phyloP scores from a whole-genome alignment of 2,888 invertebrate genomes.

The Drosophila anomelani region DNA sequence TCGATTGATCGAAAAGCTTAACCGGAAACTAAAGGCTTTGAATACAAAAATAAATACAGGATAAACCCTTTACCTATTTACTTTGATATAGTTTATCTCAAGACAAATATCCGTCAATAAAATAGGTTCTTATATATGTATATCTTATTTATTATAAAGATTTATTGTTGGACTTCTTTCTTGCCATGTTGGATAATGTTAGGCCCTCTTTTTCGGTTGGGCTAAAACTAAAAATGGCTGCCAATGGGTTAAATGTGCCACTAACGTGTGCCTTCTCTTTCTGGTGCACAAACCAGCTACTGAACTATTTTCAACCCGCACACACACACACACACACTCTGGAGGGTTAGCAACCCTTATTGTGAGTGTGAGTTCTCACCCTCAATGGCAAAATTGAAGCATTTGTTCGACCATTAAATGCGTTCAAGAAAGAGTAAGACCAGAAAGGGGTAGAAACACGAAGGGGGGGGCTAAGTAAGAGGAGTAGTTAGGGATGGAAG shows the following conservation, averaged over 20 bases:
- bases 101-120: not conserved
- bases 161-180: not conserved
- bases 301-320: slow-evolving; percentile 49
- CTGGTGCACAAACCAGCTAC: not conserved
- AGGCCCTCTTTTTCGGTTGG: not conserved
- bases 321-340: slow-evolving; percentile 1
- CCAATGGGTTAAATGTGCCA: slow-evolving; percentile 39
- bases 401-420: slow-evolving; percentile 58
- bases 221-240: slow-evolving; percentile 35
- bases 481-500: slow-evolving; percentile 8
- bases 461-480: not conserved
- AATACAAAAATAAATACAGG: too few relatives aligned
- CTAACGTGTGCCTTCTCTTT: slow-evolving; percentile 20
- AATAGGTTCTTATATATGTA: too few relatives aligned
- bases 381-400: slow-evolving; percentile 23
- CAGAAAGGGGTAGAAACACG: not conserved
- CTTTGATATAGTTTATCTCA: not conserved
- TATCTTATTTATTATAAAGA: not conserved
- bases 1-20: slow-evolving; percentile 7
- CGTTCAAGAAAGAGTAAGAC: slow-evolving; percentile 41
- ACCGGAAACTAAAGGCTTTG: not conserved
- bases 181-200: not conserved
- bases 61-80: too few relatives aligned
- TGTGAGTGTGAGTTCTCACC: slow-evolving; percentile 22
- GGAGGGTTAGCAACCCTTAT: slow-evolving; percentile 42